Evolutionary conservation across 2,888 invertebrate genomes (phyloP), one percentile per base, ranked within the genome.

Genomic region (Caenorhabditis angaria): DNA sequence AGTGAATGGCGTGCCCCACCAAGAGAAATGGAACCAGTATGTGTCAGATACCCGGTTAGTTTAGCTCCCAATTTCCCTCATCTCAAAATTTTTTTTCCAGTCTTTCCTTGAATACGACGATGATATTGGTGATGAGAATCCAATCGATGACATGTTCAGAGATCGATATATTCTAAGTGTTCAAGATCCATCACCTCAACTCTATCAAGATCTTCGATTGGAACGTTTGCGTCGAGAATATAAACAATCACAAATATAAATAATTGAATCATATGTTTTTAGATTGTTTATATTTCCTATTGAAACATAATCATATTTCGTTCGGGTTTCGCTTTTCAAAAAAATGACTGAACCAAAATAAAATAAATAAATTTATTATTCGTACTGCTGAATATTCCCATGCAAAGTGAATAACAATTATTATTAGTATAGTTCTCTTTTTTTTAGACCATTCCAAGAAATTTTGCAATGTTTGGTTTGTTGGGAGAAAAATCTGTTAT

Each of bases 81-180:
- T 27, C 25, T 4, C 28, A 32, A 62, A 22, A 20, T 5, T 24
- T 10, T 27, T 14, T 60, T 60, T 66, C 35, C 69, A 74, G 70
- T 61, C 67, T 0, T 61, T 61, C 2, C 58, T 69, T 6, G 76
- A 76, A 20, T 58, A 74, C 12, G 78, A 77, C 28, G 68, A 66
- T 20, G 72, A 73, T n/a, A 63, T 65, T 50, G 70, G 70, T 12
- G 75, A 71, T 10, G 80, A 81, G n/a, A 57, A 63, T 20, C 76
- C 73, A 18, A 73, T 81, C 1, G 79, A 77, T 24, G 77, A 75
- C 35, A 81, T 81, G 81, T 69, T 81, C 58, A 51, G 80, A 27
- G 71, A 80, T 57, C 73, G 78, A 41, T 81, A 81, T 62, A 78
- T 81, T 60, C 68, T 80, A 14, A 76, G 73, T 51, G 76, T 75